Evolutionary conservation across 2,888 invertebrate genomes (phyloP).

Genomic region (Crossocerus cetratus): DNA sequence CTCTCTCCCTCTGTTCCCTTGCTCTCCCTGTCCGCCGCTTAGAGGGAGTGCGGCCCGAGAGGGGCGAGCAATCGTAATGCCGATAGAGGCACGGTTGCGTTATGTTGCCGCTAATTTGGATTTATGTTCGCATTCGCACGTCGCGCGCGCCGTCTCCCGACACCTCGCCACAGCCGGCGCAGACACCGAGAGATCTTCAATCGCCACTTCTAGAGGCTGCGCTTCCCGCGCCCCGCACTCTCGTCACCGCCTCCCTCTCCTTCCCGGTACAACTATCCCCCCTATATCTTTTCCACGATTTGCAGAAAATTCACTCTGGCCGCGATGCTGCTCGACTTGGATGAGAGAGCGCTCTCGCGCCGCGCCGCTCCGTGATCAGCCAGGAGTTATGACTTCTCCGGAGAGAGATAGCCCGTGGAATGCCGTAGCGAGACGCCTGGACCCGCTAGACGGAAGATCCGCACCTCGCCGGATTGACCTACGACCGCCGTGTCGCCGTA

Average conservation of each 20-base stretch:
- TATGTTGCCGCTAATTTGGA: conserved; percentile 75
- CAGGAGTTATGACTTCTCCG: not conserved
- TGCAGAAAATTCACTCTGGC: conserved; percentile 18
- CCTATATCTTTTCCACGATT: not conserved
- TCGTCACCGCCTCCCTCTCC: not conserved
- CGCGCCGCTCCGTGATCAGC: not conserved
- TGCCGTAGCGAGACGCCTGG: not conserved
- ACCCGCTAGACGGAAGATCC: not conserved
- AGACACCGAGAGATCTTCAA: conserved; percentile 37
- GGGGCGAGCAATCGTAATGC: conserved; percentile 34
- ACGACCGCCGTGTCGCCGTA: not conserved
- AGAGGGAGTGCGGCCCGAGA: not conserved
- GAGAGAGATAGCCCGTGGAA: not conserved
- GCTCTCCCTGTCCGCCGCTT: not conserved
- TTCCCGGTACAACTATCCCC: not conserved
- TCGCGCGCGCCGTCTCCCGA: conserved; percentile 48
- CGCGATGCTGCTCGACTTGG: not conserved
- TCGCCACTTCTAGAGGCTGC: conserved; percentile 14
- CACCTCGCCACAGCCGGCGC: conserved; percentile 29
- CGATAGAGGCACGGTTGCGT: conserved; percentile 58
- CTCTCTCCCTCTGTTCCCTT: no score
- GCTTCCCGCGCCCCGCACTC: conserved; percentile 12
- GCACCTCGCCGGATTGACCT: not conserved
- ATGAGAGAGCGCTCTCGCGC: not conserved
- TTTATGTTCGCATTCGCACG: conserved; percentile 75